Evolutionary conservation across 2,113 vertebrate species (phyloP), one percentile per base, ranked within the genome.

Genomic region (Menidia beryllina): DNA sequence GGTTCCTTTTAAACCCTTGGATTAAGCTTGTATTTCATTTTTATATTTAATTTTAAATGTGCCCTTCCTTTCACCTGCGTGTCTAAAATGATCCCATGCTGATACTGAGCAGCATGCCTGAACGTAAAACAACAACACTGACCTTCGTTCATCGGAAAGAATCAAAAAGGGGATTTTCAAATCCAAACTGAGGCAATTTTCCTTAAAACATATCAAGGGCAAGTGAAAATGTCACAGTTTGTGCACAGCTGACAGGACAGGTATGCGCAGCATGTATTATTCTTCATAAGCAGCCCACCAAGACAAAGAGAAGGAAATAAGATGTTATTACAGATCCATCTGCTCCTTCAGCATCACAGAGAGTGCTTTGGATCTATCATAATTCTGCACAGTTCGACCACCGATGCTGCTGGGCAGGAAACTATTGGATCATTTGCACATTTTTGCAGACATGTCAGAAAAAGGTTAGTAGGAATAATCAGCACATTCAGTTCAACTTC

Each of bases 341-440:
- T 58, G 20, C 8, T 58, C 7, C 7, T 58, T 58, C 56, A 58
- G 56, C 36, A 41, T 38, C 38, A 58, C 8, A 14, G 36, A 58
- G 20, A 43, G 38, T 8, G 6, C 24, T 6, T 7, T 45, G 17
- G 15, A 1, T 45, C n/a, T 19, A 14, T 45, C 17, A n/a, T 45
- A 19, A 11, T 45, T 19, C 17, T 5, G 14, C 41, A 17, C 41
- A 17, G 15, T 17, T 43, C 6, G 41, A 4, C 41, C 14, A 17
- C 30, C 19, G 41, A 43, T 17, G 5, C 15, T 43, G 41, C 41
- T 3, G 15, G 14, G 38, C 10, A 17, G 41, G 14, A 17, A 43
- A 17, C 14, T 43, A 43, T 43, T 43, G 14, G 15, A 43, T 43
- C 15, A 17, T 43, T 43, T 17, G 14, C 3, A 43, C 10, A 5